Evolutionary conservation across 2,797 vertebrate genomes (phyloP).

Genomic region (Lithobates sylvaticus): DNA sequence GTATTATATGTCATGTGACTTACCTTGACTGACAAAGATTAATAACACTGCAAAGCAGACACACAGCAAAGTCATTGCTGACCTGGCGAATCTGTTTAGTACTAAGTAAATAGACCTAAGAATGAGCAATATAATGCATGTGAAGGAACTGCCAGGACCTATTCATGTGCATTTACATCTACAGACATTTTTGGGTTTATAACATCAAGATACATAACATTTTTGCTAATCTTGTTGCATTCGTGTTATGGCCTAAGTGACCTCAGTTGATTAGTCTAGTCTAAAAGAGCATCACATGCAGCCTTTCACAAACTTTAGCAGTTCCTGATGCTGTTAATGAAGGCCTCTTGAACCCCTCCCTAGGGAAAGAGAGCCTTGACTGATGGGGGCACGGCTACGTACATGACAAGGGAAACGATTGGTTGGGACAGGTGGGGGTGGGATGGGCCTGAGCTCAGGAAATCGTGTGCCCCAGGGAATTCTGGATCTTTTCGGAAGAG

Average conservation of each 20-base stretch:
- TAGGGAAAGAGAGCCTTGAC: too few relatives aligned
- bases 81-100: background rate
- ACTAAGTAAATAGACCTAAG: background rate
- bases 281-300: background rate
- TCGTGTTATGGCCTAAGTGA: background rate
- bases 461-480: too few relatives aligned
- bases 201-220: background rate
- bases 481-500: too few relatives aligned
- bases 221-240: background rate
- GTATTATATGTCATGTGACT: background rate
- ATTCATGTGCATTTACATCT: background rate
- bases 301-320: too few relatives aligned
- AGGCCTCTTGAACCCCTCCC: too few relatives aligned
- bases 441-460: too few relatives aligned
- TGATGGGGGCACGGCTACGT: too few relatives aligned
- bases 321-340: too few relatives aligned
- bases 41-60: slow-evolving; percentile 9
- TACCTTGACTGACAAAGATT: slow-evolving; percentile 9
- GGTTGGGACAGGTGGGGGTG: too few relatives aligned
- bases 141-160: background rate
- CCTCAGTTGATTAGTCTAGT: background rate
- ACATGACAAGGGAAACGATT: too few relatives aligned
- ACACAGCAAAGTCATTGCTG: slow-evolving; percentile 4
- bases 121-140: background rate
- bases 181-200: background rate